These are phyloP conservation scores for Dastarcus helophoroides DNA, from an alignment of 2,888 invertebrate species.

Conservation along the genomic window DNA sequence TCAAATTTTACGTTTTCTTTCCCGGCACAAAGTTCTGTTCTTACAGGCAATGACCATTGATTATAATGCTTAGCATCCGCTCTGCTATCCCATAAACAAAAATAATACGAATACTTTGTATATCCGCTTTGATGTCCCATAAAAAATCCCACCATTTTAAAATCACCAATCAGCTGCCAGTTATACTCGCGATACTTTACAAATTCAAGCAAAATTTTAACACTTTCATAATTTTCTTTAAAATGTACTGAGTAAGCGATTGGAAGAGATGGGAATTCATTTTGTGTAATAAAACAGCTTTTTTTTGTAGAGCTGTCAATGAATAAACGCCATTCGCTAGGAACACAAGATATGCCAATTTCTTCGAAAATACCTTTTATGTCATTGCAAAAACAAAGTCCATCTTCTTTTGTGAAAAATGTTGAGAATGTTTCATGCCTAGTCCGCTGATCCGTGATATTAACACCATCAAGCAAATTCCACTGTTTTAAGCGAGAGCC, in stretches of 20 bases:
- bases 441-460: conserved; percentile 10
- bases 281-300: conserved; percentile 18
- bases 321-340: conserved; percentile 13
- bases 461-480: conserved; percentile 14
- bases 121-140: conserved; percentile 20
- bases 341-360: conserved; percentile 12
- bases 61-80: conserved; percentile 15
- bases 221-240: conserved; percentile 24
- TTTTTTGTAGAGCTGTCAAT: conserved; percentile 15
- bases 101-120: conserved; percentile 20
- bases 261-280: conserved; percentile 21
- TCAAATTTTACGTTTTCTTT: conserved; percentile 16
- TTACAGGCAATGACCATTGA: conserved; percentile 14
- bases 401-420: conserved; percentile 16
- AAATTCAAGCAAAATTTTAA: conserved; percentile 20
- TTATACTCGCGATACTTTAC: conserved; percentile 22
- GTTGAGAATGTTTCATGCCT: conserved; percentile 12
- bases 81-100: conserved; percentile 21
- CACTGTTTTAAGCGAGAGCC: conserved; percentile 14
- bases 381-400: conserved; percentile 16
- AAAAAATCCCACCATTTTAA: conserved; percentile 23
- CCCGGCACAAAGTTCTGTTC: conserved; percentile 13
- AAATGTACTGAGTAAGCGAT: conserved; percentile 22
- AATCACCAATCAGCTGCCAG: conserved; percentile 22
- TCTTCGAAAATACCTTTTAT: conserved; percentile 15